Percentiles rank a stretch among this genome's conserved stretches.
These are phyloP conservation scores for Mimumesa dahlbomi DNA, from an alignment of 2,888 invertebrate species.

Conservation along the genomic window DNA sequence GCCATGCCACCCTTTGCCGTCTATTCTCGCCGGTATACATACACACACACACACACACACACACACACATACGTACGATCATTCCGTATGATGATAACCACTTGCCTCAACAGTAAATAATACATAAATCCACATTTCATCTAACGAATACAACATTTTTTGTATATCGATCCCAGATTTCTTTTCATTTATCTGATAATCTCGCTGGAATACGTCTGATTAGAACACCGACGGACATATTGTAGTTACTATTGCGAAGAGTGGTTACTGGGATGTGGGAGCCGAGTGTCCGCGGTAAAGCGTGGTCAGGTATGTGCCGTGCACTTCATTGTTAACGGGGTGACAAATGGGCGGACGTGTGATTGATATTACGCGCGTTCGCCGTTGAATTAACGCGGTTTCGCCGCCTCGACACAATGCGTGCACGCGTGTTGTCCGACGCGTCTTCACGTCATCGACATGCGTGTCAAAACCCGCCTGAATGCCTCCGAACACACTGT, in stretches of 20 bases:
- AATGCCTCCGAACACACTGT: conserved; percentile 7
- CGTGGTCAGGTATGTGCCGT: too few relatives aligned
- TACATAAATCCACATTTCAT: too few relatives aligned
- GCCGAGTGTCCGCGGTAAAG: too few relatives aligned
- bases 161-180: too few relatives aligned
- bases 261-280: too few relatives aligned
- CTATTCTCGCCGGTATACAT: conserved; percentile 34
- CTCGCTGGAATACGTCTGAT: too few relatives aligned
- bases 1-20: not conserved
- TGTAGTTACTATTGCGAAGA: too few relatives aligned
- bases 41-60: too few relatives aligned
- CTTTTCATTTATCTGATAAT: too few relatives aligned
- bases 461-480: conserved; percentile 15
- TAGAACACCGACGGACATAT: too few relatives aligned
- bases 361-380: conserved; percentile 25
- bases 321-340: conserved; percentile 16
- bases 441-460: conserved; percentile 30
- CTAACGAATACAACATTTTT: too few relatives aligned
- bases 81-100: conserved; percentile 29
- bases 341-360: conserved; percentile 29
- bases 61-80: conserved; percentile 25
- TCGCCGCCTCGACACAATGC: not conserved
- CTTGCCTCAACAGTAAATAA: too few relatives aligned
- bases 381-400: not conserved
- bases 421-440: not conserved